A percentile compares a stretch with the other conserved stretches of the same genome.
Conservation (phyloP, 2,888 invertebrate species). For the Diarsia rubi region DNA sequence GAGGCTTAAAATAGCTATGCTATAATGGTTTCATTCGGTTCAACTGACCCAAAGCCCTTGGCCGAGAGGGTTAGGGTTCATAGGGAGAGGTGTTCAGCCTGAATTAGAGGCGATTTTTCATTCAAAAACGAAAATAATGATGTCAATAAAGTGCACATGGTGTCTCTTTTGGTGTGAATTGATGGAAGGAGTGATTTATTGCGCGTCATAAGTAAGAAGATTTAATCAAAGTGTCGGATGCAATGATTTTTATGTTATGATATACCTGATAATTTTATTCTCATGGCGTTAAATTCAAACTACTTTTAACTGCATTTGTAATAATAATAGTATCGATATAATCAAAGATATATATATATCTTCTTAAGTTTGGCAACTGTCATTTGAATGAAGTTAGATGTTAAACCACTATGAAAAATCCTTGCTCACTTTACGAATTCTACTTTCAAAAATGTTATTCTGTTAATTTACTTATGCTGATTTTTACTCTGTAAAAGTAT, state of each 20-base stretch:
- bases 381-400: too few relatives aligned
- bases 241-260: too few relatives aligned
- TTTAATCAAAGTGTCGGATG: neutral
- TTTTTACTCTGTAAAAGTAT: slow-evolving; percentile 6
- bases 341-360: too few relatives aligned
- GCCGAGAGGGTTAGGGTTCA: slow-evolving; percentile 44
- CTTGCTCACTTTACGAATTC: neutral
- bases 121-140: slow-evolving; percentile 20
- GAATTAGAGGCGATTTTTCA: slow-evolving; percentile 29
- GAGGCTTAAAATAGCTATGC: slow-evolving; percentile 55
- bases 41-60: slow-evolving; percentile 47
- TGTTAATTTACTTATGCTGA: neutral
- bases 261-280: too few relatives aligned
- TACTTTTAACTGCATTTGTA: too few relatives aligned
- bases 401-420: too few relatives aligned
- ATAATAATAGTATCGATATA: too few relatives aligned
- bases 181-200: neutral
- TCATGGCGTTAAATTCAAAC: too few relatives aligned
- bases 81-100: slow-evolving; percentile 14
- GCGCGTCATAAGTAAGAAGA: neutral
- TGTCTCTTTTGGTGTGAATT: neutral
- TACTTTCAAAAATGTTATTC: neutral
- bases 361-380: neutral
- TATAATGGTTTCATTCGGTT: slow-evolving; percentile 56
- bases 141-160: neutral